Base-by-base conservation (phyloP, 92 coral and sea anemone genomes). In the Metridium senile region DNA sequence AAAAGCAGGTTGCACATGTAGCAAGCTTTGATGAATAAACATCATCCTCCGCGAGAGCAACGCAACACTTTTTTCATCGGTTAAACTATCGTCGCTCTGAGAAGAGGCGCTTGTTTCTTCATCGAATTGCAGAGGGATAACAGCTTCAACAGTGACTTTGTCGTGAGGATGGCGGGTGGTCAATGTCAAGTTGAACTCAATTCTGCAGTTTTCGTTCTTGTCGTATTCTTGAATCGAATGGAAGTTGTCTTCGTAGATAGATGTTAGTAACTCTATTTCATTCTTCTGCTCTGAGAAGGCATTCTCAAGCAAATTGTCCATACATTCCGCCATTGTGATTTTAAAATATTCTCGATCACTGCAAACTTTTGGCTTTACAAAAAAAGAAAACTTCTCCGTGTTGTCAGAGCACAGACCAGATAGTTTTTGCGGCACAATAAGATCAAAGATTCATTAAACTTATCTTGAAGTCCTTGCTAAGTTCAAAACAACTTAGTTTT, bases 21-120 rank as follows among this genome's bases (percentile, higher is more conserved):
- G 88, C 99, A 51, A 95, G 93, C 54, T 74, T 82, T 9, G 96
- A 92, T n/a, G 82, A 23, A 35, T 85, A 89, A 16, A 31, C 39
- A 52, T 84, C 96, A 47, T 95, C 97, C 53, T 95, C 97, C 1
- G 83, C 88, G 0, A 95, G 84, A 20, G 89, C 99, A 18, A 89
- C 4, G 9, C 74, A 34, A 58, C 53, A 27, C 66, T 74, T 29
- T 65, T 25, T 25, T 45, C 59, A 8, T 32, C 75, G 23, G 47
- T 62, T 43, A 33, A 64, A 46, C 28, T 31, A 0, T 68, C 53
- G 18, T 22, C 22, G 33, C 32, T 31, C 20, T 56, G 64, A 26
- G 33, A 32, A 29, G 51, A 76, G 11, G 76, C 25, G 25, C 46
- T 51, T n/a, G 51, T 17, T 31, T 23, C 85, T 31, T 49, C 86